phyloP scores from a whole-genome alignment of 2,888 invertebrate genomes.

The Endomychus coccineus region DNA sequence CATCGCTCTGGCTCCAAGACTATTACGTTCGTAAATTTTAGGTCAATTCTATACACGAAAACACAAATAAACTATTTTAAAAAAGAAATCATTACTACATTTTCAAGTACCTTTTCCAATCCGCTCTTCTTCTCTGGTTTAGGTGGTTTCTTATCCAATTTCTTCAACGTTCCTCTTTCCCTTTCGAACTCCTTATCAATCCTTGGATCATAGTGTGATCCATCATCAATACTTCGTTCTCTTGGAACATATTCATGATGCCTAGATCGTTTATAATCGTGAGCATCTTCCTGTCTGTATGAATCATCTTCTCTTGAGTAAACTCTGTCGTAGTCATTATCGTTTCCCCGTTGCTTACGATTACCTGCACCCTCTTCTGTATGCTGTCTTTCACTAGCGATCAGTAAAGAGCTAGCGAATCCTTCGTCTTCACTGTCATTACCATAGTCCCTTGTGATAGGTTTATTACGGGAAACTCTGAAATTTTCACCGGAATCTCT shows the following conservation, averaged over 20 bases:
- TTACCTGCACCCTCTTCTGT: constrained; percentile 55
- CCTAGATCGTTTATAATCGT: constrained; percentile 46
- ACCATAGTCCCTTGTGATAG: constrained; percentile 26
- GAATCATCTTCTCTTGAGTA: constrained; percentile 30
- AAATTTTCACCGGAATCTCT: constrained; percentile 55
- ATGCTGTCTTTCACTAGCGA: constrained; percentile 67
- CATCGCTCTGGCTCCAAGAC: too few species aligned
- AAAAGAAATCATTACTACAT: too few species aligned
- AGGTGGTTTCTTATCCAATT: constrained; percentile 46
- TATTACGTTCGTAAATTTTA: too few species aligned
- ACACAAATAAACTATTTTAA: neutral
- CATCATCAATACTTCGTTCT: constrained; percentile 58
- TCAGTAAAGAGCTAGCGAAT: constrained; percentile 58
- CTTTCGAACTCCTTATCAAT: constrained; percentile 48
- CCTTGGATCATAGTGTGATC: constrained; percentile 59
- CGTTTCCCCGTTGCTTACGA: constrained; percentile 26
- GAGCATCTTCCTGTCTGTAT: constrained; percentile 39
- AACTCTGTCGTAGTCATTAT: constrained; percentile 31
- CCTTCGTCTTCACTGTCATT: constrained; percentile 66
- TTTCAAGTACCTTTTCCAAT: constrained; percentile 66
- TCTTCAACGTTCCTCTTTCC: constrained; percentile 40
- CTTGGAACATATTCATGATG: constrained; percentile 50
- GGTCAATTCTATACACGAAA: too few species aligned
- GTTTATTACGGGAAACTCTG: constrained; percentile 27
- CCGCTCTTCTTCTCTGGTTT: constrained; percentile 63